Conservation (phyloP, 2,888 invertebrate genomes). For the Myopa tessellatipennis region DNA sequence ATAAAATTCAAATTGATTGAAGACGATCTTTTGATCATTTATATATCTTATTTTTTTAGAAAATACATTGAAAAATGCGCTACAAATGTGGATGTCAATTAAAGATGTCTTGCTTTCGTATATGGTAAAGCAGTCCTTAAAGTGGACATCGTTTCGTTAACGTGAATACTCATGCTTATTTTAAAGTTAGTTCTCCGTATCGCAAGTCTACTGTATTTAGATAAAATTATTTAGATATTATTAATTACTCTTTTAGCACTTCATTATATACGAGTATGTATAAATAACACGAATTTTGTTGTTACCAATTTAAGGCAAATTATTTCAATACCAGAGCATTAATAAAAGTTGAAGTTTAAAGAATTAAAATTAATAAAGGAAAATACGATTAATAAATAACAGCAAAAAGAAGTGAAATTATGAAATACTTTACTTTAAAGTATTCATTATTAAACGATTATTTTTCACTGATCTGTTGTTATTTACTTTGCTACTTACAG, state of each 20-base stretch:
- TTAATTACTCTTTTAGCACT: constrained; percentile 19
- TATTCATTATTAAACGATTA: background rate
- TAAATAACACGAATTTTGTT: constrained; percentile 25
- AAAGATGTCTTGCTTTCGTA: too few relatives aligned
- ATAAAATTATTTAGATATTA: constrained; percentile 9
- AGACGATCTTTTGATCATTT: too few relatives aligned
- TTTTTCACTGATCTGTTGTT: background rate
- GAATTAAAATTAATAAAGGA: constrained; percentile 13
- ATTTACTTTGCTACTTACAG: constrained; percentile 75
- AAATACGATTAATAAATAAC: background rate
- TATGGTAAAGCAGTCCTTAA: too few relatives aligned
- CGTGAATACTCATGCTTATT: too few relatives aligned
- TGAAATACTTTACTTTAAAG: too few relatives aligned
- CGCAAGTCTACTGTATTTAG: background rate
- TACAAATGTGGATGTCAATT: too few relatives aligned
- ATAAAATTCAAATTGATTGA: too few relatives aligned
- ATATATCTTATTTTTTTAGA: too few relatives aligned
- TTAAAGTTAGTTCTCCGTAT: too few relatives aligned
- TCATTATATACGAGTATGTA: constrained; percentile 24
- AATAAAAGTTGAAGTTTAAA: background rate
- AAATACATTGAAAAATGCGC: too few relatives aligned
- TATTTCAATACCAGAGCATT: constrained; percentile 32
- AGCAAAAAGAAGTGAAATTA: too few relatives aligned
- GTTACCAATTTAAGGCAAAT: constrained; percentile 19
- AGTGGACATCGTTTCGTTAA: too few relatives aligned